phyloP scores from a whole-genome alignment of 2,888 invertebrate genomes.

The Dusona sp. region DNA sequence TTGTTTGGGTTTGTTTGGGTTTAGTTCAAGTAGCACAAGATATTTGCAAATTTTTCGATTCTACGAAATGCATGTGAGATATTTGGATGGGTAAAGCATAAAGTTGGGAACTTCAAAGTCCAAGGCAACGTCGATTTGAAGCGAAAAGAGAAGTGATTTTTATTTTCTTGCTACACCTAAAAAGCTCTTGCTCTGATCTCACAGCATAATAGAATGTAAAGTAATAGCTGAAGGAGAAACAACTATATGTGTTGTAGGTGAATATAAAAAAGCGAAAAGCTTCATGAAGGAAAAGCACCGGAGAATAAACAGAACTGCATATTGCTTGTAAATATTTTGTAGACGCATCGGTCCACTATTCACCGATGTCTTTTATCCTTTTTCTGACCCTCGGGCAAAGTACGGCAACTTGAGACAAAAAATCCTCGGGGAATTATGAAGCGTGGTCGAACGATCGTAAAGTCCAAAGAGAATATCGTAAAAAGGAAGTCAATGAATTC shows the following conservation, averaged over 20 bases:
- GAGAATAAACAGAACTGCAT: slow-evolving; percentile 57
- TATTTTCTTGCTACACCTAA: not conserved
- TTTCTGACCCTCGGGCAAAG: slow-evolving; percentile 30
- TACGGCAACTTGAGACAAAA: slow-evolving; percentile 39
- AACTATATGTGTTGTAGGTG: not conserved
- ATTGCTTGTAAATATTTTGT: slow-evolving; percentile 67
- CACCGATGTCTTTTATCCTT: slow-evolving; percentile 15
- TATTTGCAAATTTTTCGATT: not conserved
- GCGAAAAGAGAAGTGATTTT: slow-evolving; percentile 2
- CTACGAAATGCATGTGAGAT: not conserved
- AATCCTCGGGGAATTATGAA: slow-evolving; percentile 44
- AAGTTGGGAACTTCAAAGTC: slow-evolving; percentile 23
- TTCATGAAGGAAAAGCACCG: slow-evolving; percentile 49
- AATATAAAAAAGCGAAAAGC: slow-evolving; percentile 28
- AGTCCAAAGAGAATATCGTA: slow-evolving; percentile 18
- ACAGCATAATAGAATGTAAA: not conserved
- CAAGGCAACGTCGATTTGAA: slow-evolving; percentile 24
- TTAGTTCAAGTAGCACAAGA: not conserved
- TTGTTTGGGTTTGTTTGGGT: too few species aligned
- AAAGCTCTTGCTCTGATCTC: slow-evolving; percentile 8
- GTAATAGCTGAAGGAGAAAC: slow-evolving; percentile 12
- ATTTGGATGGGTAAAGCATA: not conserved
- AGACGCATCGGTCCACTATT: slow-evolving; percentile 47
- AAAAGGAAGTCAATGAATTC: slow-evolving; percentile 10
- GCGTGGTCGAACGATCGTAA: slow-evolving; percentile 15